Percentiles rank a stretch among this genome's conserved stretches.
Evolutionary conservation across 2,888 invertebrate genomes (phyloP).

Genomic region (Sympetrum striolatum): DNA sequence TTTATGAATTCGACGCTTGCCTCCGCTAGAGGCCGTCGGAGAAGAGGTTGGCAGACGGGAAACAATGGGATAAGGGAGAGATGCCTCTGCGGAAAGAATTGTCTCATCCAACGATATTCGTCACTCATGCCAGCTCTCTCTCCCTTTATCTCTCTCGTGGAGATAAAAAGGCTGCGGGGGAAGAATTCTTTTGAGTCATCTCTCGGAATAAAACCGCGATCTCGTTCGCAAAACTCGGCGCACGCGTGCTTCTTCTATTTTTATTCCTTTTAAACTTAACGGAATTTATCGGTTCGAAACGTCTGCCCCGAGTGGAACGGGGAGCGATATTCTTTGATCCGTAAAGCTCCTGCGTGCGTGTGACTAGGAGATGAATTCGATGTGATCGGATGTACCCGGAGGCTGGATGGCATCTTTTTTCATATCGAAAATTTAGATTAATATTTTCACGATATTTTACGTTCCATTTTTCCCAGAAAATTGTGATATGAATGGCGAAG

Average conservation of each 20-base stretch:
- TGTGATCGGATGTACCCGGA: too few relatives aligned
- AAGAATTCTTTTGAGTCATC: neutral
- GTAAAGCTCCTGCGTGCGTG: too few relatives aligned
- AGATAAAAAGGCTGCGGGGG: neutral
- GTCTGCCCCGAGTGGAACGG: neutral
- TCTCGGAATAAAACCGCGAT: neutral
- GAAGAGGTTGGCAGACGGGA: conserved; percentile 4
- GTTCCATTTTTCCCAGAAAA: too few relatives aligned
- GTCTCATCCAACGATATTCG: conserved; percentile 14
- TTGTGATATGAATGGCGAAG: too few relatives aligned
- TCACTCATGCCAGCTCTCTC: conserved; percentile 20
- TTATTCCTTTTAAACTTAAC: neutral
- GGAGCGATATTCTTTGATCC: too few relatives aligned
- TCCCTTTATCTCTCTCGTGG: neutral
- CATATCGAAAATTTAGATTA: too few relatives aligned
- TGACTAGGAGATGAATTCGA: too few relatives aligned
- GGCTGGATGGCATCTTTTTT: too few relatives aligned
- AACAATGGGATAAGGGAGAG: conserved; percentile 3
- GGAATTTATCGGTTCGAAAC: neutral
- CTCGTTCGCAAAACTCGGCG: neutral
- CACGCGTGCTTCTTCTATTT: neutral
- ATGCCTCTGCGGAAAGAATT: conserved; percentile 13
- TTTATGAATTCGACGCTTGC: conserved; percentile 35
- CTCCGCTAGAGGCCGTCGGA: neutral
- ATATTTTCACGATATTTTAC: too few relatives aligned